Base-by-base conservation (phyloP, 2,888 invertebrate genomes). In the Steinernema scapterisci region DNA sequence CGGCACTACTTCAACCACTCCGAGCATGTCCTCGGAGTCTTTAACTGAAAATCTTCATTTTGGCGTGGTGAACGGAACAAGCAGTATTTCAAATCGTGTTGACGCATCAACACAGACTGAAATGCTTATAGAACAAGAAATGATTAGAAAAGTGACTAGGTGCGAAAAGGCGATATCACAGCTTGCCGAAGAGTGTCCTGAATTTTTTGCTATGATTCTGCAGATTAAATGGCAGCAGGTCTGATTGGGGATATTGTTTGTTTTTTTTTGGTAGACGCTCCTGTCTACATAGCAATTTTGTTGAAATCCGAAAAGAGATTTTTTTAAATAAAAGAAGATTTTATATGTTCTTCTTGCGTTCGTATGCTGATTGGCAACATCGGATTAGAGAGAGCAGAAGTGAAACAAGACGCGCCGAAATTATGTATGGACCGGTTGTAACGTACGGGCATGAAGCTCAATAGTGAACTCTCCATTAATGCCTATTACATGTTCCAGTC, bases 81-180 rank as follows among this genome's bases (percentile, higher is more conserved):
- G 6, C 9, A 31, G 31, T 13, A 63, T 7, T n/a, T 27, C 16
- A 63, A 16, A 6, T 52, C 23, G 11, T 11, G 52, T 23, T 3
- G 63, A 63, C 31, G 63, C 31, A 1, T 27, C 63, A 27, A 63
- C 63, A 27, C 63, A 63, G n/a, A 63, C 63, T 5, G 63, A 63
- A 13, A 13, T 19, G 16, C 27, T 63, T 11, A 27, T 63, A 31
- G 63, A 63, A 13, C 63, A 63, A 63, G 63, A 63, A 5, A 63
- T 63, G 6, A 63, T 63, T 63, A 63, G 63, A n/a, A 63, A 63
- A 63, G 63, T 63, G 1, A 63, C 63, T 27, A 25, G 19, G 16
- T 63, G 63, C 31, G 27, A 63, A n/a, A 63, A 63, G 38, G 63
- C 38, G 27, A 63, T 63, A 63, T 63, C 63, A 63, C 63, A 63